These are phyloP conservation scores for Meganola albula DNA, from an alignment of 2,888 invertebrate species.

Conservation along the genomic window DNA sequence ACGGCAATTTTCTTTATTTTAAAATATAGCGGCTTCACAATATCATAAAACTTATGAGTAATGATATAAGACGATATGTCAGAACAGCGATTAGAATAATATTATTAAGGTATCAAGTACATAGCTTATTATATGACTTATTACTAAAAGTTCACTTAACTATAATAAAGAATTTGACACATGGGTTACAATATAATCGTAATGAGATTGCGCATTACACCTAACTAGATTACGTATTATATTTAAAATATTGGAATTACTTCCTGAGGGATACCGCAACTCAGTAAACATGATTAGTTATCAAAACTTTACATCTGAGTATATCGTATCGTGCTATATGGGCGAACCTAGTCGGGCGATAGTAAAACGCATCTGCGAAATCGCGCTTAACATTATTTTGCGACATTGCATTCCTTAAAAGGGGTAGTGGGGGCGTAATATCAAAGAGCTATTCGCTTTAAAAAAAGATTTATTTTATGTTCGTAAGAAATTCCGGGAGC, in stretches of 20 bases:
- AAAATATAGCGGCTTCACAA: constrained; percentile 77
- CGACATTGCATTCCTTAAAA: constrained; percentile 74
- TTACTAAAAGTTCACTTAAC: constrained; percentile 52
- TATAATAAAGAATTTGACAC: constrained; percentile 63
- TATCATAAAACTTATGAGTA: constrained; percentile 66
- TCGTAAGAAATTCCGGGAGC: constrained; percentile 64
- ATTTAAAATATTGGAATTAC: constrained; percentile 58
- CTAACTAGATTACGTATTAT: constrained; percentile 51
- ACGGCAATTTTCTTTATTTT: constrained; percentile 77
- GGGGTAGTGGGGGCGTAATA: constrained; percentile 56
- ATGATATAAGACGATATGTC: constrained; percentile 74
- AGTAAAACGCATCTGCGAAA: constrained; percentile 67
- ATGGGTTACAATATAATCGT: constrained; percentile 61
- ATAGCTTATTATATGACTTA: constrained; percentile 64
- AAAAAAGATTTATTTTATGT: constrained; percentile 68
- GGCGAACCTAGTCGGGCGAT: constrained; percentile 74
- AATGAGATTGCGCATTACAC: constrained; percentile 50
- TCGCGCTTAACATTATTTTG: constrained; percentile 50
- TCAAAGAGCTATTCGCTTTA: constrained; percentile 65
- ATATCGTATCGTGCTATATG: constrained; percentile 67
- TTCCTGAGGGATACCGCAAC: constrained; percentile 75
- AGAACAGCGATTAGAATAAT: constrained; percentile 74
- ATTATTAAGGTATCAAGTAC: constrained; percentile 45
- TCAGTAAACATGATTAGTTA: constrained; percentile 32
- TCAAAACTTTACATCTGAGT: constrained; percentile 42